phyloP scores from a whole-genome alignment of 2,888 invertebrate genomes.

The Trichacis sp. region DNA sequence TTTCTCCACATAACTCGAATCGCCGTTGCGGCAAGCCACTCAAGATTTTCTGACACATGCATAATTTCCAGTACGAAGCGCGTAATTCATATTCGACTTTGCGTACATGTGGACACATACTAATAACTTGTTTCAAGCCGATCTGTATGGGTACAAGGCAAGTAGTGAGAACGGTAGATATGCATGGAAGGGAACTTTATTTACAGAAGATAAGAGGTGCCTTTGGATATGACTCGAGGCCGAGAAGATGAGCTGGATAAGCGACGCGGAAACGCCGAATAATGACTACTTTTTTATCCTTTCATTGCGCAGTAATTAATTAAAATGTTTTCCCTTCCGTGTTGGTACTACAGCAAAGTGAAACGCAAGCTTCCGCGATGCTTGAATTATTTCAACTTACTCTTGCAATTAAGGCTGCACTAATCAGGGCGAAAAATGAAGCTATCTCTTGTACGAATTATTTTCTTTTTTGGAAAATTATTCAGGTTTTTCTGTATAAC shows the following conservation, averaged over 20 bases:
- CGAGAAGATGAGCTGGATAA: conserved; percentile 33
- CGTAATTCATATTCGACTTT: conserved; percentile 19
- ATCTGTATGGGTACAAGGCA: conserved; percentile 49
- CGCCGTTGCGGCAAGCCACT: conserved; percentile 45
- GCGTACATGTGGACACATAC: conserved; percentile 29
- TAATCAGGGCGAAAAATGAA: background rate
- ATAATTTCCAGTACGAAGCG: conserved; percentile 52
- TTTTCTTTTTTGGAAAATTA: too few relatives aligned
- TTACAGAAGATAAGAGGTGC: conserved; percentile 11
- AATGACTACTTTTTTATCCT: conserved; percentile 61
- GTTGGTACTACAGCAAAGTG: conserved; percentile 53
- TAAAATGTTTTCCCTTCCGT: conserved; percentile 51
- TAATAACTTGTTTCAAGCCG: conserved; percentile 19
- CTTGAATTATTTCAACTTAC: conserved; percentile 1
- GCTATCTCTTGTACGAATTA: too few relatives aligned
- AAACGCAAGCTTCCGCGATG: conserved; percentile 39
- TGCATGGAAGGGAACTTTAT: conserved; percentile 6
- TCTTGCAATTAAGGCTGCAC: background rate
- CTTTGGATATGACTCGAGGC: background rate
- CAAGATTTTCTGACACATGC: conserved; percentile 57
- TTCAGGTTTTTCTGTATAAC: too few relatives aligned
- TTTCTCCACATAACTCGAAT: conserved; percentile 37
- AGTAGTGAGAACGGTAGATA: conserved; percentile 21
- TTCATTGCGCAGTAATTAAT: conserved; percentile 63
- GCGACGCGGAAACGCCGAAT: conserved; percentile 55